phyloP scores from a whole-genome alignment of 2,113 vertebrate genomes.

The Python bivittatus region DNA sequence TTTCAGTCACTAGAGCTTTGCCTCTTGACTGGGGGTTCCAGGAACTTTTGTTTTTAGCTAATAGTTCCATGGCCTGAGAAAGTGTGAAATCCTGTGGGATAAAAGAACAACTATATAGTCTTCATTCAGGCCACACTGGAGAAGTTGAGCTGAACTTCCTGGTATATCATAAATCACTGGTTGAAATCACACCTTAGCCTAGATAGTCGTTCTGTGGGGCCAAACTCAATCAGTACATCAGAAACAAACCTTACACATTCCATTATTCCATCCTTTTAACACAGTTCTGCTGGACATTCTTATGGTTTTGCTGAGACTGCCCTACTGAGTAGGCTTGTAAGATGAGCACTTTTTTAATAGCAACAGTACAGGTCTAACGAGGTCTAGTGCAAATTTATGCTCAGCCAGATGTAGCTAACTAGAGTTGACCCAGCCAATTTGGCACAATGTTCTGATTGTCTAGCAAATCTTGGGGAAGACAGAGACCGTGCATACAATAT shows the following conservation, averaged over 20 bases:
- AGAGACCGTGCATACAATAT: not conserved
- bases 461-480: not conserved
- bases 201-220: not conserved
- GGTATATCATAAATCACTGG: not conserved
- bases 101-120: not conserved
- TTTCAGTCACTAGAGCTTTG: not conserved
- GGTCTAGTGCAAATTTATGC: not conserved
- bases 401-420: not conserved
- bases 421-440: not conserved
- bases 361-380: not conserved
- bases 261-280: not conserved
- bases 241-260: not conserved
- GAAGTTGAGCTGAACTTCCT: not conserved
- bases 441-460: not conserved
- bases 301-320: not conserved
- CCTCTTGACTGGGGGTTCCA: not conserved
- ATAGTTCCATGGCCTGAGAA: not conserved
- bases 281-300: not conserved
- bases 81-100: not conserved
- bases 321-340: not conserved
- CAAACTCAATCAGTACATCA: not conserved
- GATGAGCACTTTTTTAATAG: not conserved
- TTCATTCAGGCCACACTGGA: not conserved
- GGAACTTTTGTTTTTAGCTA: not conserved
- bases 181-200: not conserved